Percentiles rank a stretch among this genome's conserved stretches.
These are phyloP conservation scores for Spinus olivaceus DNA, from an alignment of 2,797 vertebrate genomes.

Conservation along the genomic window DNA sequence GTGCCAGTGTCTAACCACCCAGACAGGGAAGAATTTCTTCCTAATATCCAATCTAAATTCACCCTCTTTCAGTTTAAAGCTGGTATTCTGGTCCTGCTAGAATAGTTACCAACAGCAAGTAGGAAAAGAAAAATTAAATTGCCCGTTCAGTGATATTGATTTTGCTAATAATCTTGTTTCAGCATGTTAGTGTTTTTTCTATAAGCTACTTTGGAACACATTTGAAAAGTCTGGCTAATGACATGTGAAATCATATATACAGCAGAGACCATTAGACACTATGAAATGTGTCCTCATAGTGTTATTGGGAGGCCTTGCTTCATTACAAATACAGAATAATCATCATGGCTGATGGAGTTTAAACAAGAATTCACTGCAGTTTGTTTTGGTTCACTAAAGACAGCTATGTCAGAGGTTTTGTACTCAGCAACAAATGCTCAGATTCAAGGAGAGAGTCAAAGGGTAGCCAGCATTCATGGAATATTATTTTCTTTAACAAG, in stretches of 20 bases:
- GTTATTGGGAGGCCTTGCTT: slow-evolving; percentile 17
- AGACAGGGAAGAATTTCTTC: neutral
- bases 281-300: slow-evolving; percentile 4
- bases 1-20: neutral
- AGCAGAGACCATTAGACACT: neutral
- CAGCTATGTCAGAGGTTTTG: neutral
- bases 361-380: slow-evolving; percentile 19
- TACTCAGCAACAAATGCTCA: neutral
- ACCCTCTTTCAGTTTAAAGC: neutral
- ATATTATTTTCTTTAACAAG: slow-evolving; percentile 14
- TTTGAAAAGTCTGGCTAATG: slow-evolving; percentile 34
- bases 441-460: neutral
- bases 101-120: neutral
- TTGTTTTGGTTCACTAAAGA: slow-evolving; percentile 25
- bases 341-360: slow-evolving; percentile 12
- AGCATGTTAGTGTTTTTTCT: neutral
- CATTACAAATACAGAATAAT: slow-evolving; percentile 10
- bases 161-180: slow-evolving; percentile 24
- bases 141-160: neutral
- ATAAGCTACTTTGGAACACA: neutral
- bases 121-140: neutral
- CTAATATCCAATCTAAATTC: neutral
- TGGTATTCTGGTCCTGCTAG: neutral
- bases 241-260: slow-evolving; percentile 36
- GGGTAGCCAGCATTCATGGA: neutral